These are phyloP conservation scores for Morelia viridis DNA, from an alignment of 2,797 vertebrate genomes.

Conservation along the genomic window DNA sequence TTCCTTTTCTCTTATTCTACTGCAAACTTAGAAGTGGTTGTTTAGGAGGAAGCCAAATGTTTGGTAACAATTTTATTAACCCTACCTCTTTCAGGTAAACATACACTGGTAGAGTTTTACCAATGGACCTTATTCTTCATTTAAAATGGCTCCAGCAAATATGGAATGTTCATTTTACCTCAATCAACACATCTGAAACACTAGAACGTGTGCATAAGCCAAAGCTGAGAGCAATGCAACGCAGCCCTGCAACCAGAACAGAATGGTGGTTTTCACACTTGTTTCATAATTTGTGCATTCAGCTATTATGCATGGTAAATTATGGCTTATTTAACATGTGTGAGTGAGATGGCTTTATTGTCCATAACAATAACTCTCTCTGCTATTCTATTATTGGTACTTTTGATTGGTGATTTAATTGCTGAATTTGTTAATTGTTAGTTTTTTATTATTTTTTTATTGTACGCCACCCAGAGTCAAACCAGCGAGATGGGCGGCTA, in stretches of 20 bases:
- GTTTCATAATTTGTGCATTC: not conserved
- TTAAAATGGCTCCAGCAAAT: not conserved
- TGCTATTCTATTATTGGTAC: too few relatives aligned
- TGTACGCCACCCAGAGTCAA: not conserved
- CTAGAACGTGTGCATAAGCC: not conserved
- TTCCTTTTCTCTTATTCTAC: not conserved
- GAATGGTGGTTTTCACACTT: not conserved
- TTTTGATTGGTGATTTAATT: not conserved
- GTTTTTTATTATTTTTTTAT: not conserved
- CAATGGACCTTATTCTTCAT: not conserved
- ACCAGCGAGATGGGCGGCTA: not conserved
- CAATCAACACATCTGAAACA: not conserved
- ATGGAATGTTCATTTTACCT: not conserved
- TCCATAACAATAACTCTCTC: not conserved
- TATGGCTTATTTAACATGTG: not conserved
- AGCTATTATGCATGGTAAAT: not conserved
- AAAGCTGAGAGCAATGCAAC: not conserved
- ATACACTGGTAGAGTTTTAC: not conserved
- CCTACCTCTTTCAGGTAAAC: not conserved
- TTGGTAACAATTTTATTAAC: not conserved
- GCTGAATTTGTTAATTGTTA: not conserved
- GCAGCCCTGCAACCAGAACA: not conserved
- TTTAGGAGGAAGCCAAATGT: not conserved
- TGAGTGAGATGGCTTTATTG: not conserved
- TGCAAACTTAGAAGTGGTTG: not conserved